phyloP scores from a whole-genome alignment of 92 coral and sea anemone genomes.

The Meandrina meandrites region DNA sequence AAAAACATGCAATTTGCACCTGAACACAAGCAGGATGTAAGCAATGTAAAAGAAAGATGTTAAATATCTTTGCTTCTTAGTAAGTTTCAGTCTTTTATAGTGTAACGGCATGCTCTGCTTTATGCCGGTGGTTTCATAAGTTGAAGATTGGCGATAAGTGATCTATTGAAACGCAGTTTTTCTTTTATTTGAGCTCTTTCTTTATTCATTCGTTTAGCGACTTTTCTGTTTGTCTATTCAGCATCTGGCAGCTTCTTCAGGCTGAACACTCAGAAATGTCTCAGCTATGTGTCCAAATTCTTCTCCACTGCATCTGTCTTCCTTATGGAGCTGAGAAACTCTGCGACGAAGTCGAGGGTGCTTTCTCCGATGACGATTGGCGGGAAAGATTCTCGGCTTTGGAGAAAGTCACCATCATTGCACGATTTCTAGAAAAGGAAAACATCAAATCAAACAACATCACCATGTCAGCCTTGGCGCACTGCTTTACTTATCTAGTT shows the following conservation, averaged over 20 bases:
- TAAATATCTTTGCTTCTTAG: not conserved
- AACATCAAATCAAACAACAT: conserved; percentile 80
- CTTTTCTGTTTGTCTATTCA: conserved; percentile 3
- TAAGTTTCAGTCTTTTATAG: not conserved
- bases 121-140: no score
- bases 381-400: conserved; percentile 88
- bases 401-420: conserved; percentile 86
- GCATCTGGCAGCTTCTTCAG: conserved; percentile 89
- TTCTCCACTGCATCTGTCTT: conserved; percentile 90
- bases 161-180: not conserved
- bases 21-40: not conserved
- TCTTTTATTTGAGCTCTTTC: not conserved
- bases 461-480: conserved; percentile 94
- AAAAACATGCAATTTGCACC: not conserved
- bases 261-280: conserved; percentile 95
- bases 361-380: conserved; percentile 93
- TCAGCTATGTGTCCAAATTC: conserved; percentile 81
- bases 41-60: not conserved
- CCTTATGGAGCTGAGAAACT: conserved; percentile 96
- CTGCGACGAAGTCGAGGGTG: conserved; percentile 90
- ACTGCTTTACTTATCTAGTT: conserved; percentile 89
- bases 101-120: no score
- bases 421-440: conserved; percentile 89
- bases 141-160: not conserved
- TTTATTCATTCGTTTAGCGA: not conserved